A percentile compares a stretch with the other conserved stretches of the same genome.
These are phyloP conservation scores for Stegastes partitus DNA, from an alignment of 2,113 vertebrate genomes.

Conservation along the genomic window DNA sequence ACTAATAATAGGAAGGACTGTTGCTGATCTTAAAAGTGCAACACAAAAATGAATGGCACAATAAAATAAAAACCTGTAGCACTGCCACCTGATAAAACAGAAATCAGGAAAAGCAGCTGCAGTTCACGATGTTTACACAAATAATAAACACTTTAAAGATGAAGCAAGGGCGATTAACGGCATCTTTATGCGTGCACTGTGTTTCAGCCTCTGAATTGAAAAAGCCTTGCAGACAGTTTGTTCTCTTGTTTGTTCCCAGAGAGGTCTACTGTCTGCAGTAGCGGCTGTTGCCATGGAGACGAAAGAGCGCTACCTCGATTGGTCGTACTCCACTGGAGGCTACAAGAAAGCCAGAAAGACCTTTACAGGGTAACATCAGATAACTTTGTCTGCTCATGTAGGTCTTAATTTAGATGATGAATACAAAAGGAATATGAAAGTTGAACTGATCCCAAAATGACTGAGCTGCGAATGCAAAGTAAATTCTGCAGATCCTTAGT, in stretches of 20 bases:
- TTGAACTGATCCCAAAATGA: neutral
- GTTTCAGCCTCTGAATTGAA: slow-evolving; percentile 34
- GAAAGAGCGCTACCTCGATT: slow-evolving; percentile 93
- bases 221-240: slow-evolving; percentile 35
- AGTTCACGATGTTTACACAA: neutral
- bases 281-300: slow-evolving; percentile 85
- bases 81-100: neutral
- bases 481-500: neutral
- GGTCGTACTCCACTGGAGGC: slow-evolving; percentile 89
- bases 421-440: neutral
- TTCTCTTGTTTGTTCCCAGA: slow-evolving; percentile 81
- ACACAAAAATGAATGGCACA: neutral
- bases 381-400: neutral
- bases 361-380: slow-evolving; percentile 88
- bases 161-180: neutral
- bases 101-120: neutral
- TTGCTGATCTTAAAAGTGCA: neutral
- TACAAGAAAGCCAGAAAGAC: slow-evolving; percentile 91
- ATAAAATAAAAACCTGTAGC: neutral
- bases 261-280: slow-evolving; percentile 83
- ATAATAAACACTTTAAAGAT: slow-evolving; percentile 1
- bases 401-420: neutral
- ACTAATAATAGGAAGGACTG: neutral
- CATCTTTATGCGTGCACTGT: neutral
- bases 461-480: neutral